phyloP scores from a whole-genome alignment of 1,140 invertebrate species.

The Drosophila bocki region DNA sequence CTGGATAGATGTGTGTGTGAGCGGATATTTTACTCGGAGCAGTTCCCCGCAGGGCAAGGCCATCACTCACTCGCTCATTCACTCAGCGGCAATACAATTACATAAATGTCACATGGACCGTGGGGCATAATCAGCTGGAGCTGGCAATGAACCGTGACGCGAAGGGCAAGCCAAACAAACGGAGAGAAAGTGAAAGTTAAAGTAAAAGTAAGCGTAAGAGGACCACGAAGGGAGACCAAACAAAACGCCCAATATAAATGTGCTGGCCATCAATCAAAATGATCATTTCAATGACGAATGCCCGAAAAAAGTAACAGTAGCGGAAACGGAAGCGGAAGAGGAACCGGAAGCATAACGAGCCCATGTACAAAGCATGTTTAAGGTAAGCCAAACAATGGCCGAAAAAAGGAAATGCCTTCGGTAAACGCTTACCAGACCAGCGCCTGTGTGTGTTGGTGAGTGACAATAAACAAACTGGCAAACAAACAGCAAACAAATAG shows the following conservation, averaged over 20 bases:
- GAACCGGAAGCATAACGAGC: slow-evolving; percentile 57
- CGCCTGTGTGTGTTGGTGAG: slow-evolving; percentile 6
- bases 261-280: slow-evolving; percentile 71
- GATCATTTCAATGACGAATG: slow-evolving; percentile 49
- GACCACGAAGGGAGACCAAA: slow-evolving; percentile 4
- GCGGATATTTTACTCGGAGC: slow-evolving; percentile 2
- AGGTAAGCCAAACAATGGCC: slow-evolving; percentile 55
- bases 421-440: slow-evolving; percentile 53
- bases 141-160: slow-evolving; percentile 56
- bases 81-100: slow-evolving; percentile 59
- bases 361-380: slow-evolving; percentile 42
- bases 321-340: slow-evolving; percentile 48
- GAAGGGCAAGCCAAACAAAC: slow-evolving; percentile 11
- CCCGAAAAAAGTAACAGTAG: slow-evolving; percentile 25
- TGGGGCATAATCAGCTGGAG: slow-evolving; percentile 64
- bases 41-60: slow-evolving; percentile 6
- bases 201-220: neutral
- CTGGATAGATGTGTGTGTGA: neutral
- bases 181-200: neutral
- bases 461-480: slow-evolving; percentile 74
- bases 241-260: slow-evolving; percentile 58
- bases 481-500: slow-evolving; percentile 75
- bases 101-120: slow-evolving; percentile 64
- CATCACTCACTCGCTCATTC: slow-evolving; percentile 35
- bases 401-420: slow-evolving; percentile 63